Percentiles rank a stretch among this genome's conserved stretches.
phyloP scores from a whole-genome alignment of 2,797 vertebrate species.

The Cryptoblepharus egeriae region DNA sequence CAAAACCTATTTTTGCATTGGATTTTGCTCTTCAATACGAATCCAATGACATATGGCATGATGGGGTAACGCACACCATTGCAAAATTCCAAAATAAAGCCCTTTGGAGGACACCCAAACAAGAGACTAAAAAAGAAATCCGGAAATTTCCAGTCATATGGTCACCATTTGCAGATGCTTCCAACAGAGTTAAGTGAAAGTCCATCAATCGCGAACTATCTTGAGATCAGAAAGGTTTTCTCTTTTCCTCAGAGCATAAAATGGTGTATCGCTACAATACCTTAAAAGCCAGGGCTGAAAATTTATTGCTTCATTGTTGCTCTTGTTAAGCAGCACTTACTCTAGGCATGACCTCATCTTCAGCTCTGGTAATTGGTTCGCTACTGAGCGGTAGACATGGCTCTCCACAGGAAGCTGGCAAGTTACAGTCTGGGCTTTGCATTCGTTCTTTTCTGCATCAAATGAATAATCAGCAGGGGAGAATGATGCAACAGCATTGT shows the following conservation, averaged over 20 bases:
- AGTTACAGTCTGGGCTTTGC: not conserved
- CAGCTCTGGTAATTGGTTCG: conserved; percentile 2
- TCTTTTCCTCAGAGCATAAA: conserved; percentile 7
- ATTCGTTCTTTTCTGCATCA: conserved; percentile 1
- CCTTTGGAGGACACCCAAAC: no score
- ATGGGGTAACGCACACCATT: no score
- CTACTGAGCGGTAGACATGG: not conserved
- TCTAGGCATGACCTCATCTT: conserved; percentile 14
- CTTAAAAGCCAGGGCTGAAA: not conserved
- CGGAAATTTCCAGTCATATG: no score
- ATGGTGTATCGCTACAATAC: not conserved
- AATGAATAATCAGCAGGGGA: not conserved
- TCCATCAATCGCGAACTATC: conserved; percentile 14
- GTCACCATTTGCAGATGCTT: no score
- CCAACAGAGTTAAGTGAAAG: conserved; percentile 10
- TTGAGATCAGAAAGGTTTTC: conserved; percentile 1
- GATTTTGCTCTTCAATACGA: no score
- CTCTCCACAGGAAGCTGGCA: not conserved
- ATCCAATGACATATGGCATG: no score
- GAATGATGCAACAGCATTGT: not conserved
- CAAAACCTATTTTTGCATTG: no score
- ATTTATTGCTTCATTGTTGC: not conserved
- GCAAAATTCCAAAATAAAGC: no score
- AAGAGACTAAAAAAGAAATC: no score
- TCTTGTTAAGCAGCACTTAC: not conserved